These are phyloP conservation scores for Xestia rhomboidea DNA, from an alignment of 2,888 invertebrate genomes.

Conservation along the genomic window DNA sequence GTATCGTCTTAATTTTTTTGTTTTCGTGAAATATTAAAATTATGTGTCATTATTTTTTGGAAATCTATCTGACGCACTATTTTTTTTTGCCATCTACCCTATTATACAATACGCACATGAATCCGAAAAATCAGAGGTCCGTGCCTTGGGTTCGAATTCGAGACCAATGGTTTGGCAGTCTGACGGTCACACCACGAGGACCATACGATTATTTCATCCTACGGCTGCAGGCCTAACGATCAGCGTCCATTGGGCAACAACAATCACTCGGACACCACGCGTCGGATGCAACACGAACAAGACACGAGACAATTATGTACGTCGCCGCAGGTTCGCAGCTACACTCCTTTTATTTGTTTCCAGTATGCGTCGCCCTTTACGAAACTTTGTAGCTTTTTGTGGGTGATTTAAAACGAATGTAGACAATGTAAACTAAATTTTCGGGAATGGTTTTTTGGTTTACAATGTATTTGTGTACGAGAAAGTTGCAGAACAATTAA, in stretches of 20 bases:
- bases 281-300: conserved; percentile 74
- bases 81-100: too few relatives aligned
- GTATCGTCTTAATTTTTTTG: too few relatives aligned
- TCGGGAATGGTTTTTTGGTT: conserved; percentile 54
- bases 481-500: neutral
- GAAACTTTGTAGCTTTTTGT: conserved; percentile 72
- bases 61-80: too few relatives aligned
- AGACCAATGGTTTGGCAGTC: too few relatives aligned
- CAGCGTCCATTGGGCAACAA: conserved; percentile 69
- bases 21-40: too few relatives aligned
- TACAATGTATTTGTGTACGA: conserved; percentile 9
- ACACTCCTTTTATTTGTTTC: conserved; percentile 70
- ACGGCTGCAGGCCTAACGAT: conserved; percentile 65
- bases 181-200: neutral
- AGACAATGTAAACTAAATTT: conserved; percentile 68
- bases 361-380: conserved; percentile 61
- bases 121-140: too few relatives aligned
- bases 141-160: too few relatives aligned
- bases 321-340: conserved; percentile 67
- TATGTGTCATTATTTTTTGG: too few relatives aligned
- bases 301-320: conserved; percentile 77
- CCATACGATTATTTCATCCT: conserved; percentile 40
- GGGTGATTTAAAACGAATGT: conserved; percentile 69
- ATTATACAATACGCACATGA: too few relatives aligned
- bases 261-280: conserved; percentile 74